Conservation (phyloP, 2,797 vertebrate species). For the Peromyscus attwateri region DNA sequence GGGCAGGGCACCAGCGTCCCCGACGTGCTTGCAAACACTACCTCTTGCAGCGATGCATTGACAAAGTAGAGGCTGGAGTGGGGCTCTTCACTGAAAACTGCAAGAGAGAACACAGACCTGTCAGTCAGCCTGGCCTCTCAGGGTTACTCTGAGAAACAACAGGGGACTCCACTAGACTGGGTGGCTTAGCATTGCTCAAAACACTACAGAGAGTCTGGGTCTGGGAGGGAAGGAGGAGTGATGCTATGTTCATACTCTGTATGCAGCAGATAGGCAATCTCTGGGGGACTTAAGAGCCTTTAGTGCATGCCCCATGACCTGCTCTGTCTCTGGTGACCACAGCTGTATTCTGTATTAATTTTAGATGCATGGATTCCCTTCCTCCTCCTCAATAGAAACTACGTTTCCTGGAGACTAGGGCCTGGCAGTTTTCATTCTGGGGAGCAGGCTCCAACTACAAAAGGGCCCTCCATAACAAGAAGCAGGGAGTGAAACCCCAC, state of each 20-base stretch:
- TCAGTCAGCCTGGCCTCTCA: neutral
- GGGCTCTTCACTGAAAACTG: slow-evolving; percentile 99
- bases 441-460: too few relatives aligned
- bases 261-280: neutral
- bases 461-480: fast-evolving
- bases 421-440: neutral
- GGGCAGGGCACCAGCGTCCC: slow-evolving; percentile 99
- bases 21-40: slow-evolving; percentile 99
- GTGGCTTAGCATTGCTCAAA: neutral
- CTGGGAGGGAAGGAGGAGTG: neutral
- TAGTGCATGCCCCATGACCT: fast-evolving
- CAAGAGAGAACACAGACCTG: slow-evolving; percentile 68
- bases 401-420: neutral
- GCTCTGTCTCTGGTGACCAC: neutral
- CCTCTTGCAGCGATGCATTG: slow-evolving; percentile 99
- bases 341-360: neutral
- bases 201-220: neutral
- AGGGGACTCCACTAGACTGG: fast-evolving
- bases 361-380: neutral
- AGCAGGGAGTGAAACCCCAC: fast-evolving
- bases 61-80: slow-evolving; percentile 99
- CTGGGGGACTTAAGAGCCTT: neutral
- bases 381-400: too few relatives aligned
- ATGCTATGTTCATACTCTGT: neutral
- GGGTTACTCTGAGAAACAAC: neutral